These are phyloP conservation scores for Catocala nupta DNA, from an alignment of 2,888 invertebrate genomes.

Conservation along the genomic window DNA sequence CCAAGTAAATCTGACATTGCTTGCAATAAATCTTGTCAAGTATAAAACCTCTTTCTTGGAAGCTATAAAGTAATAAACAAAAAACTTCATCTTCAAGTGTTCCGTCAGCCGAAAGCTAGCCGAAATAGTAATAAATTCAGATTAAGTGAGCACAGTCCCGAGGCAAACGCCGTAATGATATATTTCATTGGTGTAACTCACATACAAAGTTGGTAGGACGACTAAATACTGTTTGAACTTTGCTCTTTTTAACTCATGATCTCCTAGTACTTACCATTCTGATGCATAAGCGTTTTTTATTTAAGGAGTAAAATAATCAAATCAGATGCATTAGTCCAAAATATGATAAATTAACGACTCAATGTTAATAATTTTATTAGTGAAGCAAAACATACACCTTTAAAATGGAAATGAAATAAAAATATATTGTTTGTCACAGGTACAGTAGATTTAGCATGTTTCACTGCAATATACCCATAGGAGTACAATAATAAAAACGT, in stretches of 20 bases:
- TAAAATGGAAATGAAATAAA: too few relatives aligned
- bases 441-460: too few relatives aligned
- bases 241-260: conserved; percentile 9
- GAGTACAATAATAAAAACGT: too few relatives aligned
- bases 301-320: too few relatives aligned
- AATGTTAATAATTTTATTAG: too few relatives aligned
- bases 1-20: conserved; percentile 1
- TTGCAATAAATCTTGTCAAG: conserved; percentile 16
- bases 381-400: too few relatives aligned
- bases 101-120: conserved; percentile 23
- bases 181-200: conserved; percentile 40
- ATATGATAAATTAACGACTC: too few relatives aligned
- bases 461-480: too few relatives aligned
- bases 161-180: conserved; percentile 44
- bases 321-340: too few relatives aligned
- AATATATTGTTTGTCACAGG: too few relatives aligned
- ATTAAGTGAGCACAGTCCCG: conserved; percentile 37
- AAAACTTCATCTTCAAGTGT: conserved; percentile 27
- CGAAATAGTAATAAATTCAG: conserved; percentile 48
- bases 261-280: conserved; percentile 4
- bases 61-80: conserved; percentile 29
- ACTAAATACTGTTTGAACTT: conserved; percentile 15
- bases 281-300: background rate
- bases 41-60: conserved; percentile 17
- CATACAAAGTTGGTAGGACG: conserved; percentile 26